Evolutionary conservation across 2,797 vertebrate species (phyloP).

Genomic region (Onychomys leucogaster): DNA sequence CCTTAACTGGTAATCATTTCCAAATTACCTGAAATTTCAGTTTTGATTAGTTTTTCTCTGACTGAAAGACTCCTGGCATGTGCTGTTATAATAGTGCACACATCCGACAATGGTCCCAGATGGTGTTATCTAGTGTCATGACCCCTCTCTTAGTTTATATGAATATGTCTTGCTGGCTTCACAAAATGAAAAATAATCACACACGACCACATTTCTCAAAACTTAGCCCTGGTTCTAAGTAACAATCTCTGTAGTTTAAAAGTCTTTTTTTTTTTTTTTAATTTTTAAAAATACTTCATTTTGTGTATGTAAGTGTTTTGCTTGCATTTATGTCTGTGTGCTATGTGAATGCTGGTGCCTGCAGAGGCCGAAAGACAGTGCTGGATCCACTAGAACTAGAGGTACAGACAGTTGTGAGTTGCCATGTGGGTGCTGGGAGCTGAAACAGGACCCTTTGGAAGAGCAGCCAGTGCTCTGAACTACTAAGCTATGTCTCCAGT

Average conservation of each 20-base stretch:
- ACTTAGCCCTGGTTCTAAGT: background rate
- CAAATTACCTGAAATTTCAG: slow-evolving; percentile 42
- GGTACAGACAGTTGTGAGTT: background rate
- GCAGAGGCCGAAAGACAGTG: background rate
- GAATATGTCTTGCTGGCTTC: background rate
- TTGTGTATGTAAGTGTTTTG: background rate
- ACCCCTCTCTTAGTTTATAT: background rate
- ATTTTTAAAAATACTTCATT: background rate
- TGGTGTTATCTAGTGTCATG: background rate
- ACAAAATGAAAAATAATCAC: background rate
- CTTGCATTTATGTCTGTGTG: background rate
- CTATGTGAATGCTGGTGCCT: no score
- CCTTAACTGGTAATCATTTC: slow-evolving; percentile 1
- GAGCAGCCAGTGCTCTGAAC: background rate
- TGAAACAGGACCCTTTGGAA: background rate
- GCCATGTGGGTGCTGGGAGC: background rate
- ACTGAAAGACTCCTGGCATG: background rate
- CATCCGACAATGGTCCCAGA: background rate
- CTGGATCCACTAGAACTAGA: background rate
- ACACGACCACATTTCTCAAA: background rate
- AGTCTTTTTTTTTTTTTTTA: background rate
- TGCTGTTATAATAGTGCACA: background rate
- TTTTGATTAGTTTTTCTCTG: slow-evolving; percentile 33
- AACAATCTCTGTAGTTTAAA: background rate
- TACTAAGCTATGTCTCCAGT: background rate